Evolutionary conservation across 2,888 invertebrate genomes (phyloP), one percentile per base, ranked within the genome.

Genomic region (Cheilosia pagana): DNA sequence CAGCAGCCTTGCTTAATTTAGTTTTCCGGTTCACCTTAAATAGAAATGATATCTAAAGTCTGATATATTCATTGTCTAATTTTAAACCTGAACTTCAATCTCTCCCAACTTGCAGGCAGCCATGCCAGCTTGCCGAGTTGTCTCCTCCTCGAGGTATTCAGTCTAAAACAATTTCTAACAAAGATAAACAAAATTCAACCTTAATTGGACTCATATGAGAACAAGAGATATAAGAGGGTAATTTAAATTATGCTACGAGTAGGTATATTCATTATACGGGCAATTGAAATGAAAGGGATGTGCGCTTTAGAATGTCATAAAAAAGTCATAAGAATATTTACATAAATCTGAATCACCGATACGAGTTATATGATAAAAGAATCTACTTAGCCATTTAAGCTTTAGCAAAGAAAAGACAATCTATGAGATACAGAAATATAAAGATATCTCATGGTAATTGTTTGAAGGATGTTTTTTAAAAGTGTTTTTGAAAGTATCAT

Each of bases 121-220:
- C 28, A 28, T 28, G 7, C 8, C 8, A 28, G 8, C 8, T 8
- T 28, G n/a, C n/a, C 8, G 8, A 28, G 28, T 8, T 28, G 28
- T 28, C 28, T 28, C 8, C 28, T 28, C 28, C 8, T 28, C 28
- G 28, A 28, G 28, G 28, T 28, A 8, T 2, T 28, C 7, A 28
- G 8, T n/a, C n/a, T n/a, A 28, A 41, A 41, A 41, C 41, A 41
- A 63, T 28, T 28, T 8, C 0, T 2, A 55, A 63, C 16, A 74
- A 65, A 52, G 50, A 72, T 28, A 53, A 67, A 43, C 19, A 43
- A 55, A 67, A 59, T n/a, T 16, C 16, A 67, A 25, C 41, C 41
- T 50, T 67, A 75, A 67, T 75, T 75, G 55, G 50, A 65, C 45
- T 52, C 67, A 59, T 67, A 59, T 65, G 75, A 41, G 75, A 52